Evolutionary conservation across 2,888 invertebrate genomes (phyloP).

Genomic region (Raillietiella orientalis): DNA sequence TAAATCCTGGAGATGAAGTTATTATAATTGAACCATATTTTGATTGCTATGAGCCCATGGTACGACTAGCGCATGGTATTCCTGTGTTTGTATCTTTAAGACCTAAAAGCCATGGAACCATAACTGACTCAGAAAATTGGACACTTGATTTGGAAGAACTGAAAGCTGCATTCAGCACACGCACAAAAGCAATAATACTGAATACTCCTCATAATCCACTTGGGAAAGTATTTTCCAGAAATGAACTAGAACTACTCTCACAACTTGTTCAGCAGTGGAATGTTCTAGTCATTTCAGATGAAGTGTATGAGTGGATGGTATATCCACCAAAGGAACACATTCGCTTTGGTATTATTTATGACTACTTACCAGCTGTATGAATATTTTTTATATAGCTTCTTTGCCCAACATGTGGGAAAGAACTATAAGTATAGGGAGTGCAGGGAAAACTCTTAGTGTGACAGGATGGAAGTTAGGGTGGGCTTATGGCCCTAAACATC

Average conservation of each 20-base stretch:
- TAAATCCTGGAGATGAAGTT: conserved; percentile 49
- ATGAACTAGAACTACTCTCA: conserved; percentile 43
- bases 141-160: conserved; percentile 49
- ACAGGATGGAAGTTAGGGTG: conserved; percentile 95
- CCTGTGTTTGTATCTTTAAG: conserved; percentile 58
- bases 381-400: conserved; percentile 21
- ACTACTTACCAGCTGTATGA: neutral
- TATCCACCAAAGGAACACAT: conserved; percentile 51
- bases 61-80: conserved; percentile 48
- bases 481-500: conserved; percentile 57
- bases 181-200: conserved; percentile 78
- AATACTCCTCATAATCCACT: conserved; percentile 95
- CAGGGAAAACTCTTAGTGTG: conserved; percentile 88
- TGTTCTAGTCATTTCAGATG: conserved; percentile 69
- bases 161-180: conserved; percentile 37
- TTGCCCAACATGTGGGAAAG: conserved; percentile 93
- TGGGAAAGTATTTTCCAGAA: conserved; percentile 47
- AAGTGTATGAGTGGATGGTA: conserved; percentile 94
- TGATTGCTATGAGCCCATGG: conserved; percentile 92
- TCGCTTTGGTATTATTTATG: conserved; percentile 37
- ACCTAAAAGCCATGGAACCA: conserved; percentile 14
- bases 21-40: conserved; percentile 95
- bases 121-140: conserved; percentile 42
- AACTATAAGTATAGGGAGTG: conserved; percentile 83
- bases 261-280: conserved; percentile 69